phyloP scores from a whole-genome alignment of 2,888 invertebrate genomes.

The Lepidocyrtoides sp. region DNA sequence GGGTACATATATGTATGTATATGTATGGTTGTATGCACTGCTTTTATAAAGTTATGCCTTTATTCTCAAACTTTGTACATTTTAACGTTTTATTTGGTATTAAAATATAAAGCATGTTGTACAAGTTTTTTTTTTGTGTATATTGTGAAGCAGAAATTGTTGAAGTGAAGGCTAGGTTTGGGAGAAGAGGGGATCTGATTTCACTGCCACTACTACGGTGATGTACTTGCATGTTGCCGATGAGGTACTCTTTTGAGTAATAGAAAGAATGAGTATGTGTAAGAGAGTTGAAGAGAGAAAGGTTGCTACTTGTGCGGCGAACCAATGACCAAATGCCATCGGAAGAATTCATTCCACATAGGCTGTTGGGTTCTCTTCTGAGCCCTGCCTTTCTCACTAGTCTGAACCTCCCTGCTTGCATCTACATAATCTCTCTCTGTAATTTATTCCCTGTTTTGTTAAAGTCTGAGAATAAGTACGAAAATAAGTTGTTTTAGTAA shows the following conservation, averaged over 20 bases:
- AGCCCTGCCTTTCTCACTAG: conserved; percentile 78
- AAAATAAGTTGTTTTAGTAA: no score
- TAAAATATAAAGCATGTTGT: no score
- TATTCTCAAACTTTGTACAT: no score
- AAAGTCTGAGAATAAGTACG: no score
- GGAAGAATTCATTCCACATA: conserved; percentile 72
- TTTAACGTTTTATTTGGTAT: no score
- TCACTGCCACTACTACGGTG: conserved; percentile 15
- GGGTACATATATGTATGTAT: not conserved
- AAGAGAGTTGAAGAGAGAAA: no score
- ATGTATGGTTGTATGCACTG: no score
- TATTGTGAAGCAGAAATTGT: not conserved
- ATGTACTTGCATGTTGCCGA: not conserved
- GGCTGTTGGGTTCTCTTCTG: conserved; percentile 61
- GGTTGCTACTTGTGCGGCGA: conserved; percentile 72
- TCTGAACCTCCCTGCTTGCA: conserved; percentile 73
- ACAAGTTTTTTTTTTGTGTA: not conserved
- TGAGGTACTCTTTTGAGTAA: conserved; percentile 56
- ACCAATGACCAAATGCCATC: conserved; percentile 76
- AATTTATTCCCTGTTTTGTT: no score
- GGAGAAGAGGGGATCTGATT: conserved; percentile 9
- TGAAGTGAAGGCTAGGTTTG: not conserved
- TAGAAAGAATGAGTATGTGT: no score
- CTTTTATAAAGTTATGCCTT: no score
- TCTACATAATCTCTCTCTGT: no score